phyloP scores from a whole-genome alignment of 2,797 vertebrate species.

The Danionella dracula region DNA sequence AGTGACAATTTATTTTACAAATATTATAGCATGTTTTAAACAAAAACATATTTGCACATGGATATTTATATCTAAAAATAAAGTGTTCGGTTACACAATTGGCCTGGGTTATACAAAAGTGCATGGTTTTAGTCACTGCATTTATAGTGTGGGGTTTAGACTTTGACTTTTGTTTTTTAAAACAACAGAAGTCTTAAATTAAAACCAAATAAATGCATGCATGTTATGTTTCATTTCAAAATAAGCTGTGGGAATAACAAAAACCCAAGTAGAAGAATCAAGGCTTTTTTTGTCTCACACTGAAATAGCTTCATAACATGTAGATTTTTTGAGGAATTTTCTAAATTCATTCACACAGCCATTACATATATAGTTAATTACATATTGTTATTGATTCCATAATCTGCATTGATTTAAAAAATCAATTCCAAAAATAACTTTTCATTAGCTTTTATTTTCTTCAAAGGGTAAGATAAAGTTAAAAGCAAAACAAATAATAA shows the following conservation, averaged over 20 bases:
- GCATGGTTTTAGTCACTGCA: slow-evolving; percentile 10
- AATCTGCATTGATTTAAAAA: too few species aligned
- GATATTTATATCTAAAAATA: not conserved
- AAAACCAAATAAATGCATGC: slow-evolving; percentile 21
- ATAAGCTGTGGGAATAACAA: not conserved
- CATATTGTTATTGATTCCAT: too few species aligned
- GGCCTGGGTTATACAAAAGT: not conserved
- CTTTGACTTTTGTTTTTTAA: not conserved
- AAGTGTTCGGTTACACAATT: not conserved
- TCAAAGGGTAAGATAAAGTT: not conserved
- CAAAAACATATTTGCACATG: not conserved
- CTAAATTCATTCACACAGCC: too few species aligned
- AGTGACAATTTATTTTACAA: not conserved
- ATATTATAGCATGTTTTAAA: not conserved
- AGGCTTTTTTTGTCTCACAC: too few species aligned
- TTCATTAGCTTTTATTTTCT: too few species aligned
- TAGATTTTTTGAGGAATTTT: too few species aligned
- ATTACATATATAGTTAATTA: too few species aligned
- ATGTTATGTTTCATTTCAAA: not conserved
- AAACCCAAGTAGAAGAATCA: too few species aligned
- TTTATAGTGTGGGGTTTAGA: slow-evolving; percentile 25
- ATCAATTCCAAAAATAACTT: too few species aligned
- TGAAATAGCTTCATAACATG: too few species aligned
- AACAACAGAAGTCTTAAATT: slow-evolving; percentile 22
- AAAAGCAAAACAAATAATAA: not conserved